Conservation (phyloP, 2,113 vertebrate species). For the Mirza zaza region DNA sequence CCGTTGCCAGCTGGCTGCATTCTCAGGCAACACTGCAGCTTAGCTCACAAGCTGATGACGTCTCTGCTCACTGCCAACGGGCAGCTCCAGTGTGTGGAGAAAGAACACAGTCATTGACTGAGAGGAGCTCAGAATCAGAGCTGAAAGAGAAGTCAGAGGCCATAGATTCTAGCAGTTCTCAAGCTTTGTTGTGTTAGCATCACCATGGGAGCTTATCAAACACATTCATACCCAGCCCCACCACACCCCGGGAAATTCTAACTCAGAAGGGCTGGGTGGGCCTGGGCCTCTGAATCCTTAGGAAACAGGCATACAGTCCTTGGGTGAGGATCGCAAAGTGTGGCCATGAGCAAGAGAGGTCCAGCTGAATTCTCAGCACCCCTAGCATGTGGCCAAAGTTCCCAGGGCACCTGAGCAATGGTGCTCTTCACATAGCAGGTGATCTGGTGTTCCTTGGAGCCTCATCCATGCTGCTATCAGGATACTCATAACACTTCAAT, state of each 20-base stretch:
- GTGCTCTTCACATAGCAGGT: neutral
- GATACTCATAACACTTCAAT: neutral
- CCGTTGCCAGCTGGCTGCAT: conserved; percentile 37
- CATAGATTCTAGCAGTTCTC: neutral
- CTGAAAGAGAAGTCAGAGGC: neutral
- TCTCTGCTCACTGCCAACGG: neutral
- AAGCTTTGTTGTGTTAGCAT: neutral
- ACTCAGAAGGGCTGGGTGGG: neutral
- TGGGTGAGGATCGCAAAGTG: neutral
- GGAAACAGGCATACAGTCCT: neutral
- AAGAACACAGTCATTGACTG: neutral
- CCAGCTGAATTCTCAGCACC: neutral
- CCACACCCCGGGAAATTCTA: neutral
- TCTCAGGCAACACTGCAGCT: conserved; percentile 48
- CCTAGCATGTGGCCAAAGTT: neutral
- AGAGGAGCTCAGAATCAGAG: neutral
- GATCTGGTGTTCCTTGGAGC: neutral
- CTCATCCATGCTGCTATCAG: neutral
- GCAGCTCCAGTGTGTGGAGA: neutral
- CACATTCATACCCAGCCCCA: too few species aligned
- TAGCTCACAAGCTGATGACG: conserved; percentile 8
- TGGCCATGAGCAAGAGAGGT: neutral
- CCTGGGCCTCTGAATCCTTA: neutral
- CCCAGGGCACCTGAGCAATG: neutral
- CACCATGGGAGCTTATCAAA: neutral